Base-by-base conservation (phyloP, 2,113 vertebrate genomes). In the Meleagris gallopavo region DNA sequence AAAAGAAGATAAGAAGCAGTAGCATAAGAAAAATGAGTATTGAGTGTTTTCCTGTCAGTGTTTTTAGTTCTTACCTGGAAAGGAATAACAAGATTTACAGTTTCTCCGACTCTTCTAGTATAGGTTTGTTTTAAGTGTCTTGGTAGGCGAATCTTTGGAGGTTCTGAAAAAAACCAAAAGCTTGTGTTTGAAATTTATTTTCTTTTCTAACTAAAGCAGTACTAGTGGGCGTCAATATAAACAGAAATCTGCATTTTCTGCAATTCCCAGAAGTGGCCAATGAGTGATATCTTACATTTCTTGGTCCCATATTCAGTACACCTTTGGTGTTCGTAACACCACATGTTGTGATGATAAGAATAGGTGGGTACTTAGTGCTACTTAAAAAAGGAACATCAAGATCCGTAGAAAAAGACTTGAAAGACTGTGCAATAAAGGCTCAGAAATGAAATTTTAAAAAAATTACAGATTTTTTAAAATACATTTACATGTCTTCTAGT, bases 71-170 rank as follows among this genome's bases (percentile, higher is more conserved):
- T 97, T 98, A 99, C 99, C 98, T 99, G 96, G 91, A 99, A 99
- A 90, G 99, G 99, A 92, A 99, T 98, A 55, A 99, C 98, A 13
- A 99, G 98, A 96, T 99, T 99, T 90, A 99, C 98, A 13, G 98
- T 97, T 96, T 99, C 99, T 96, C 99, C 99, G 73, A 99, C 99
- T 97, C 97, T 98, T 67, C 98, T 98, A 89, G 98, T 98, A 60
- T 99, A 99, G 2, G 99, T 99, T 98, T 99, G 99, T 95, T 99
- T 99, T 97, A 99, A 97, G 92, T 99, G 99, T 81, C 99, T 98
- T 7, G 99, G 99, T 65, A 99, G 97, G 10, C 99, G 98, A 94
- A 99, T 99, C 97, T 99, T 99, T 18, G 99, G 99, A 85, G 98
- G 97, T 96, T 99, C 99, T 99, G 97, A 45, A 54, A 64, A 54